Evolutionary conservation across 2,797 vertebrate genomes (phyloP), one percentile per base, ranked within the genome.

Genomic region (Phalanger gymnotis): DNA sequence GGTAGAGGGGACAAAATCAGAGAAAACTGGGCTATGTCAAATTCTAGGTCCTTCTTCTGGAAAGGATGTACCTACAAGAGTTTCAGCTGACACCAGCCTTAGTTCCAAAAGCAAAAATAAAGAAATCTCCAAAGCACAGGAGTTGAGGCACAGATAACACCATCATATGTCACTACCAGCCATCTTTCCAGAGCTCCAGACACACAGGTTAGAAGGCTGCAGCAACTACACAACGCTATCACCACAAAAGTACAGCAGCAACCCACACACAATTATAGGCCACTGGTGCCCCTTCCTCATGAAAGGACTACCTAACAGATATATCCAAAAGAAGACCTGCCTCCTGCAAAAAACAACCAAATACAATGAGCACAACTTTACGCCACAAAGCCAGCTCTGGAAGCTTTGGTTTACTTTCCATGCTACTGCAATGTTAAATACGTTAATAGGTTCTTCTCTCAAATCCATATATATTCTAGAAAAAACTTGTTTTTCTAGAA

Each of bases 401-500:
- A 53, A 40, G 93, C 34, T n/a, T 47, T 4, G 53, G 19, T 40
- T 94, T 94, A 31, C 91, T 97, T 93, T 81, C 92, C 95, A 66
- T 30, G 30, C 22, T 95, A 53, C 10, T 53, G 90, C 57, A 95
- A 30, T 0, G 30, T 11, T 94, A 34, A n/a, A 89, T 11, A 61
- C 40, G 19, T 51, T 54, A 40, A 51, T 22, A 6, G 52, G 13
- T 95, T 89, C 98, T 93, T 12, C n/a, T 54, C n/a, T 10, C 25
- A 95, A 51, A 13, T 0, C 89, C 40, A 27, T 27, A 87, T 2
- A 87, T 27, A 30, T 93, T 96, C 92, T 96, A 57, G 90, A 73
- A 13, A 93, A 96, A 96, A 95, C 66, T 95, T 94, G 73, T 61
- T 34, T 53, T 66, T 90, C 96, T 93, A 97, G 91, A 96, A 97